Base-by-base conservation (phyloP, 2,888 invertebrate genomes). In the Lasioglossum morio region DNA sequence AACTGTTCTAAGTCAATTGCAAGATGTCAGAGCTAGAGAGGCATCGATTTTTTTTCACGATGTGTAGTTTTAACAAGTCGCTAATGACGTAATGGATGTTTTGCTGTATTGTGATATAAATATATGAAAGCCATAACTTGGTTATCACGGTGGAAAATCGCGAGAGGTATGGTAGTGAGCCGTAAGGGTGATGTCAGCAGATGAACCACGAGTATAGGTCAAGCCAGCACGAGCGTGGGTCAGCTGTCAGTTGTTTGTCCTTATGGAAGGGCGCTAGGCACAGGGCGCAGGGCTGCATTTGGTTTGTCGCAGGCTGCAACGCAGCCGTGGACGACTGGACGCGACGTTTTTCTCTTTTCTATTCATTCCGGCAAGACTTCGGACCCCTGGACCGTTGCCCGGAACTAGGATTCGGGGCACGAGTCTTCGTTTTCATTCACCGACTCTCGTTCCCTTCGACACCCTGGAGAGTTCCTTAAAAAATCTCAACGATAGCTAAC, bases 221-320 rank as follows among this genome's bases (percentile, higher is more conserved):
- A 95, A 93, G 92, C 91, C 89, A 88, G 93, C 93, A 93, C 93
- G 94, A 93, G 92, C 93, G 93, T 93, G 94, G 95, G 95, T 95
- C 95, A 95, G 95, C 95, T 95, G 95, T 94, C 94, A 92, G 94
- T 93, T 94, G 94, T 94, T 94, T 94, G 94, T 94, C 94, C 93
- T 93, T 82, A 82, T 48, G 87, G 91, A 88, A 87, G 91, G 88
- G 81, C 78, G 84, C 60, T 27, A 8, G 19, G 19, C 48, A 19
- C 48, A 7, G 48, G 48, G 60, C n/a, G 60, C 60, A 27, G 30
- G 63, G 63, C 30, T 30, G 87, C 92, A 91, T 94, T 93, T 92
- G 92, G 90, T 88, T 88, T 90, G 88, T 84, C 88, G 93, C 93
- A 93, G 93, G 89, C 93, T 93, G 93, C 90, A 88, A 82, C 90